Evolutionary conservation across 2,113 vertebrate species (phyloP).

Genomic region (Oreocharis arfaki): DNA sequence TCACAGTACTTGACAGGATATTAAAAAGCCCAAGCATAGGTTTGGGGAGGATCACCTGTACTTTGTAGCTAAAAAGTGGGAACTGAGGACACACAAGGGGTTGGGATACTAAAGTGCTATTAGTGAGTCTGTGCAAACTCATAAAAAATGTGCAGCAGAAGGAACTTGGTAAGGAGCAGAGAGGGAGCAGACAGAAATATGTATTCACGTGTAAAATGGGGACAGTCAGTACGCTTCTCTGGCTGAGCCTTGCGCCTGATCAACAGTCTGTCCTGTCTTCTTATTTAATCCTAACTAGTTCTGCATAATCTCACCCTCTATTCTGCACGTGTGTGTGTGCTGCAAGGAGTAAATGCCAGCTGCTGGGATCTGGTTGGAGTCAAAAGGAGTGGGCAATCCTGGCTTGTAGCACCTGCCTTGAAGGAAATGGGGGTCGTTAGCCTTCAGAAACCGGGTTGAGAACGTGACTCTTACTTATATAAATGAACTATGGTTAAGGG

Average conservation of each 20-base stretch:
- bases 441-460: background rate
- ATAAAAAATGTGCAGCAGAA: background rate
- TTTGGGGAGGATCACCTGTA: background rate
- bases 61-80: background rate
- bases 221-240: background rate
- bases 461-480: background rate
- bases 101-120: background rate
- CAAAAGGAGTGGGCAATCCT: background rate
- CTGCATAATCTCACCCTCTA: background rate
- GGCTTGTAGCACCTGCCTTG: background rate
- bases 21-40: background rate
- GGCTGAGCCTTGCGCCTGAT: background rate
- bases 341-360: background rate
- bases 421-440: background rate
- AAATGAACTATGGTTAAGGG: background rate
- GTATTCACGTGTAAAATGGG: fast-evolving
- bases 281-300: background rate
- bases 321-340: background rate
- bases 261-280: background rate
- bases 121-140: background rate
- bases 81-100: background rate
- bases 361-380: background rate
- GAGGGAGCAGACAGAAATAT: background rate
- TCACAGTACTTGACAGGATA: background rate
- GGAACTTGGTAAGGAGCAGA: background rate